phyloP scores from a whole-genome alignment of 2,888 invertebrate genomes.

The Pyrgus malvae region DNA sequence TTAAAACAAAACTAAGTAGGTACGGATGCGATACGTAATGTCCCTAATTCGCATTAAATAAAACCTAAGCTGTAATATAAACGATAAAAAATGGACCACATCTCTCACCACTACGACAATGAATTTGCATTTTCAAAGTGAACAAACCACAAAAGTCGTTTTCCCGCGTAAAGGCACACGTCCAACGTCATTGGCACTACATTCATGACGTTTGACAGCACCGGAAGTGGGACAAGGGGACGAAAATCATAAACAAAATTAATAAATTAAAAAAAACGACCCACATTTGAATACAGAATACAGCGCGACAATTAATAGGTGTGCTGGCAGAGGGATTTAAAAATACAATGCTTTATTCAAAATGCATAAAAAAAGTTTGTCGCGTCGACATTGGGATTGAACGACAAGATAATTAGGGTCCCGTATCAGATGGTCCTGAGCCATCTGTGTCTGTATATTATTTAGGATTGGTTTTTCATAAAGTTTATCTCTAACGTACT shows the following conservation, averaged over 20 bases:
- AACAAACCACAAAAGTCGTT: background rate
- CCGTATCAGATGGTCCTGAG: slow-evolving; percentile 2
- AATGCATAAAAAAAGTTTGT: slow-evolving; percentile 54
- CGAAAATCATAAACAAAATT: slow-evolving; percentile 69
- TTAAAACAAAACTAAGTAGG: too few species aligned
- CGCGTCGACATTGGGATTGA: slow-evolving; percentile 71
- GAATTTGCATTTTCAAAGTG: slow-evolving; percentile 6
- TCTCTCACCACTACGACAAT: background rate
- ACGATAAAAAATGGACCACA: background rate
- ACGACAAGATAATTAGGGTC: slow-evolving; percentile 64
- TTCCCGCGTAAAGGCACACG: slow-evolving; percentile 44
- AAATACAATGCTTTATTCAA: slow-evolving; percentile 58
- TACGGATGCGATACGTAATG: too few species aligned
- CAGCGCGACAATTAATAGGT: slow-evolving; percentile 53
- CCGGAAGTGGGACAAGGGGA: slow-evolving; percentile 62
- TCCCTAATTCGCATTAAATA: too few species aligned
- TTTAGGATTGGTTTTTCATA: too few species aligned
- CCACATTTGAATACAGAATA: slow-evolving; percentile 72
- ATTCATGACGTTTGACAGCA: slow-evolving; percentile 72
- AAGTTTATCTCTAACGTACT: too few species aligned
- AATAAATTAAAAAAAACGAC: slow-evolving; percentile 57
- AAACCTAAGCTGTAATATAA: too few species aligned
- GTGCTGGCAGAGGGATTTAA: slow-evolving; percentile 47
- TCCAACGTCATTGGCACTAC: slow-evolving; percentile 59
- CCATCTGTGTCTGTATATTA: background rate